Base-by-base conservation (phyloP, 1,140 invertebrate species). In the Drosophila subpulchrella region DNA sequence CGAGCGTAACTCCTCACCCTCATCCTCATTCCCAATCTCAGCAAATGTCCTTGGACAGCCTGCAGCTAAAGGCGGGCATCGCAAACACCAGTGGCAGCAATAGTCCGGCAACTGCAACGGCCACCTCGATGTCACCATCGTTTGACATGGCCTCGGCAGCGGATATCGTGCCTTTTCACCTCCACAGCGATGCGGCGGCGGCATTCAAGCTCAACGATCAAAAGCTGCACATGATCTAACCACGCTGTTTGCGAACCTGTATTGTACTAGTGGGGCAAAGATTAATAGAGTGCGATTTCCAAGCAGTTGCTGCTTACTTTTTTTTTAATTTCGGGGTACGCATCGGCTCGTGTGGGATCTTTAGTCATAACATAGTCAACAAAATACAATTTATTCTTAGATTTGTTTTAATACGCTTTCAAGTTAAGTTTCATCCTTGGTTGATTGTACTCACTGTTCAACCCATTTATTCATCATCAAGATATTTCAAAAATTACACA, bases 161-260 rank as follows among this genome's bases (percentile, higher is more conserved):
- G 94, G 91, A 95, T 94, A 41, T 95, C 94, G 46, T 96, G 94
- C 93, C 95, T 95, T 93, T 96, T 95, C 94, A 95, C 95, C 84
- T 95, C 95, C 92, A 96, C 94, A 55, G 94, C 95, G 81, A 88
- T 73, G 75, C 83, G 75, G 75, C 83, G 13, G 75, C 83, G 13
- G 67, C 83, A 30, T 88, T 88, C 11, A 85, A 85, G 27, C 67
- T 90, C 27, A 79, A 54, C 55, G 81, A 89, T 44, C 85, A 89
- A 51, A 81, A 79, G 56, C 55, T 89, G 76, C 79, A 86, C 30
- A 86, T 90, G 67, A 90, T 90, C 72, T 86, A 86, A 85, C 82
- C 53, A 50, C 6, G 58, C 46, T 32, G 24, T 32, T 20, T 13
- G 11, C 48, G 5, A 27, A 15, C 27, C 27, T 20, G 17, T 58